phyloP scores from a whole-genome alignment of 2,797 vertebrate species.

The Acanthiza pusilla region DNA sequence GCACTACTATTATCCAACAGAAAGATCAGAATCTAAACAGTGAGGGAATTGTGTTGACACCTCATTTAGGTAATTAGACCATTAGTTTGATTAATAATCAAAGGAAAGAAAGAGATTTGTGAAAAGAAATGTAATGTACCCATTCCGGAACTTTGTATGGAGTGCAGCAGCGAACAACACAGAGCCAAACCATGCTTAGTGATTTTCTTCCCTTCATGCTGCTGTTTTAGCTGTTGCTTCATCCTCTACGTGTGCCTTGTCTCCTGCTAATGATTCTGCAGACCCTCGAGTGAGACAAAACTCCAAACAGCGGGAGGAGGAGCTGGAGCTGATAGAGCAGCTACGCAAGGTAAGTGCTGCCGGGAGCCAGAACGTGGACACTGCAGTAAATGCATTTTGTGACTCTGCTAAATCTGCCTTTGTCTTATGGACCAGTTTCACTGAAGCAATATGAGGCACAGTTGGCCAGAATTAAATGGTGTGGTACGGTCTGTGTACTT shows the following conservation, averaged over 20 bases:
- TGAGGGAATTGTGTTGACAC: neutral
- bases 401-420: neutral
- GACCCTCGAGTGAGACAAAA: slow-evolving; percentile 62
- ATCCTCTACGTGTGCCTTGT: slow-evolving; percentile 54
- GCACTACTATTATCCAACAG: neutral
- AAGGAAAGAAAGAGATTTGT: neutral
- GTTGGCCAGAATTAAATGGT: neutral
- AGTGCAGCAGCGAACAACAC: neutral
- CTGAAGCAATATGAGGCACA: neutral
- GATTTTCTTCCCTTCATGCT: neutral
- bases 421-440: neutral
- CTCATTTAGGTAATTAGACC: neutral
- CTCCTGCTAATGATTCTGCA: slow-evolving; percentile 45
- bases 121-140: neutral
- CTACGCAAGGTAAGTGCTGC: slow-evolving; percentile 83
- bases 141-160: neutral
- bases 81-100: neutral
- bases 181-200: neutral
- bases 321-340: slow-evolving; percentile 85
- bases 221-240: slow-evolving; percentile 51
- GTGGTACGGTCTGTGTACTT: neutral
- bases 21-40: neutral
- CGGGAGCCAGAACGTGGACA: rapidly evolving
- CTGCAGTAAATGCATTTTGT: rapidly evolving
- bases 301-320: slow-evolving; percentile 78